Percentiles rank a stretch among this genome's conserved stretches.
Conservation (phyloP, 1,140 invertebrate genomes). For the Drosophila dunni region DNA sequence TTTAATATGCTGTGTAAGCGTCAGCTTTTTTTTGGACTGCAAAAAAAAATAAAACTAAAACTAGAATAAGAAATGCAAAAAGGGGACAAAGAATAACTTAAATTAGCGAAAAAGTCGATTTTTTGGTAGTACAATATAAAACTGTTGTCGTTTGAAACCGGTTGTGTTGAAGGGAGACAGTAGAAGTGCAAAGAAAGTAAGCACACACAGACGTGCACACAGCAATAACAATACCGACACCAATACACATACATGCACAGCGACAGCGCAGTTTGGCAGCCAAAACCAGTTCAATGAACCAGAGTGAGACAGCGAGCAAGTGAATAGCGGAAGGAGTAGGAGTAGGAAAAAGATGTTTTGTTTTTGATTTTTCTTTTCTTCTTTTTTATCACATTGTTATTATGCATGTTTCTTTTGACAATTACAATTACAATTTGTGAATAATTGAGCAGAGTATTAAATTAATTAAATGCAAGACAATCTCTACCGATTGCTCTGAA, state of each 20-base stretch:
- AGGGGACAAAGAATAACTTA: slow-evolving; percentile 12
- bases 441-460: slow-evolving; percentile 52
- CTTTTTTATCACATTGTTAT: slow-evolving; percentile 57
- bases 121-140: slow-evolving; percentile 28
- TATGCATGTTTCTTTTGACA: slow-evolving; percentile 39
- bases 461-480: slow-evolving; percentile 60
- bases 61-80: slow-evolving; percentile 20
- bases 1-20: slow-evolving; percentile 15
- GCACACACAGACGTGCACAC: slow-evolving; percentile 8
- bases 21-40: slow-evolving; percentile 7
- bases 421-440: slow-evolving; percentile 37
- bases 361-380: slow-evolving; percentile 39
- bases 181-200: slow-evolving; percentile 58
- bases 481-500: slow-evolving; percentile 55
- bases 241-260: slow-evolving; percentile 15
- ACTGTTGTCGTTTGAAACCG: slow-evolving; percentile 52
- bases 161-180: slow-evolving; percentile 49
- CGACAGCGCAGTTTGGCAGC: slow-evolving; percentile 15
- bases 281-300: slow-evolving; percentile 74
- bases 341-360: slow-evolving; percentile 10
- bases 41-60: neutral
- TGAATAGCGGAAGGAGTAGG: slow-evolving; percentile 9
- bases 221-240: slow-evolving; percentile 11
- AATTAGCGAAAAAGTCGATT: slow-evolving; percentile 34
- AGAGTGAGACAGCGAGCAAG: slow-evolving; percentile 4